Percentiles rank a stretch among this genome's conserved stretches.
phyloP scores from a whole-genome alignment of 2,888 invertebrate species.

The Lepidocyrtinus sp. region DNA sequence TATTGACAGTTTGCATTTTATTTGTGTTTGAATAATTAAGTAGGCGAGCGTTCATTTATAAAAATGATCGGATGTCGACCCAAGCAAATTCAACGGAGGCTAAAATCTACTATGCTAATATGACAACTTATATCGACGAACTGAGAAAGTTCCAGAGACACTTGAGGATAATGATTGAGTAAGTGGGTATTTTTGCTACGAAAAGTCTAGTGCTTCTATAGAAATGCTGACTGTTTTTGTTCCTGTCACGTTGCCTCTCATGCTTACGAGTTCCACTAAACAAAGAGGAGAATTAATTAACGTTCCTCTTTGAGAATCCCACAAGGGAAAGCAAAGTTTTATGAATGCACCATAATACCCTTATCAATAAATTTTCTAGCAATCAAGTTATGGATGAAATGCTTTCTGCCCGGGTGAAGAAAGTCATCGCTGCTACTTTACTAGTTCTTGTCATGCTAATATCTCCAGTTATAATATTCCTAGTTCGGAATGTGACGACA shows the following conservation, averaged over 20 bases:
- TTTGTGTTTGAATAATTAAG: slow-evolving; percentile 17
- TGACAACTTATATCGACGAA: slow-evolving; percentile 69
- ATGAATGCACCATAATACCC: not conserved
- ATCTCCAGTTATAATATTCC: slow-evolving; percentile 75
- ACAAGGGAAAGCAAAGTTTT: too few species aligned
- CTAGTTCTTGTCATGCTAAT: slow-evolving; percentile 75
- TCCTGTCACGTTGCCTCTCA: not conserved
- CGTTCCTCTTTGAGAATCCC: too few species aligned
- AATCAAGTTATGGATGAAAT: slow-evolving; percentile 74
- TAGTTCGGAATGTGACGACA: slow-evolving; percentile 75
- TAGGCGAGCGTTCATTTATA: slow-evolving; percentile 54
- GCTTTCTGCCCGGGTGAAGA: slow-evolving; percentile 69
- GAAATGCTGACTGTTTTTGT: not conserved
- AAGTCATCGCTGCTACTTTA: slow-evolving; percentile 74
- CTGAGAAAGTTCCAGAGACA: slow-evolving; percentile 69
- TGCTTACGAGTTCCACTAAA: too few species aligned
- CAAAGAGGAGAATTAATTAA: too few species aligned
- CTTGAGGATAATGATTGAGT: slow-evolving; percentile 70
- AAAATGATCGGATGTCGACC: slow-evolving; percentile 41
- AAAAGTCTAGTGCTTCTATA: not conserved
- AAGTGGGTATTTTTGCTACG: slow-evolving; percentile 29
- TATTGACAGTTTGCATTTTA: too few species aligned
- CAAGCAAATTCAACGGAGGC: slow-evolving; percentile 57
- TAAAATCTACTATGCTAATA: slow-evolving; percentile 69
- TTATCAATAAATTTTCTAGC: slow-evolving; percentile 71